Percentiles rank a stretch among this genome's conserved stretches.
Evolutionary conservation across 2,797 vertebrate species (phyloP).

Genomic region (Lacerta agilis): DNA sequence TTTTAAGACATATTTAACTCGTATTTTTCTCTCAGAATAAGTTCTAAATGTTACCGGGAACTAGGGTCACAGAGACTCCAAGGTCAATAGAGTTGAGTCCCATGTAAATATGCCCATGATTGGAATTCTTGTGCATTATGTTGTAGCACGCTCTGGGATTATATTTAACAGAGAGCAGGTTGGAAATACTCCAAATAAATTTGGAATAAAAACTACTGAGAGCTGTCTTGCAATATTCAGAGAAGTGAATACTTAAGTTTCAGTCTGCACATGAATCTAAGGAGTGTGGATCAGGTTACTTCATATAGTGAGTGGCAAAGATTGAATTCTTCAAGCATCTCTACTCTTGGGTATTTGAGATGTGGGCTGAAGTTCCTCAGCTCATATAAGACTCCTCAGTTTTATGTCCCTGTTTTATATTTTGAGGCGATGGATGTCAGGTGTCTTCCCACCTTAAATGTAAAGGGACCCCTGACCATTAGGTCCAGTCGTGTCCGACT

Average conservation of each 20-base stretch:
- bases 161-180: too few relatives aligned
- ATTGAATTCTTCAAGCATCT: neutral
- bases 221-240: neutral
- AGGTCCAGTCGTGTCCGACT: too few relatives aligned
- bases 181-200: too few relatives aligned
- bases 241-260: neutral
- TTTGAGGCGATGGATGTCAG: neutral
- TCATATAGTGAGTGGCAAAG: neutral
- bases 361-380: slow-evolving; percentile 17
- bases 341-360: slow-evolving; percentile 54
- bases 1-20: neutral
- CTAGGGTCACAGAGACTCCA: neutral
- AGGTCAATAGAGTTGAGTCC: neutral
- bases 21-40: neutral
- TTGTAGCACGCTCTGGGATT: too few relatives aligned
- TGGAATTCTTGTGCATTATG: neutral
- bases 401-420: neutral
- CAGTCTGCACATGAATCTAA: neutral
- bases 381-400: neutral
- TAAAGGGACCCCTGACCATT: too few relatives aligned
- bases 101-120: neutral
- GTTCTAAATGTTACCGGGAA: neutral
- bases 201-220: too few relatives aligned
- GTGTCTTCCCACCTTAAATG: neutral
- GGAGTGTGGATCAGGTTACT: neutral